Evolutionary conservation across 2,888 invertebrate species (phyloP).

Genomic region (Xestoiulus laeticollis): DNA sequence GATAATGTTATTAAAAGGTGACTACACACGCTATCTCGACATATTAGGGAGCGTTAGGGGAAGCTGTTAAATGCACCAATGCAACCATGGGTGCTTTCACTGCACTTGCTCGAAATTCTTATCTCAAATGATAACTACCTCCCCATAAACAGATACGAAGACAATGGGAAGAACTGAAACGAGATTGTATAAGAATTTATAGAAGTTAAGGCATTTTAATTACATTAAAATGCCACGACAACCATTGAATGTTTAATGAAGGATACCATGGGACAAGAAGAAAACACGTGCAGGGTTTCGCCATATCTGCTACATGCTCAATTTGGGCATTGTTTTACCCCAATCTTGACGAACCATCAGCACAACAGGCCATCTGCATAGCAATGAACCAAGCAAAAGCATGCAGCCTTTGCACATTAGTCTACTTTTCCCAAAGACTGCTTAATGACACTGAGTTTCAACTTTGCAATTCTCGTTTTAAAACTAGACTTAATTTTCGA

Average conservation of each 20-base stretch:
- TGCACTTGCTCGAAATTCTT: constrained; percentile 13
- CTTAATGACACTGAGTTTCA: too few relatives aligned
- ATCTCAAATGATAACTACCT: constrained; percentile 11
- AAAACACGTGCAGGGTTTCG: neutral
- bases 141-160: constrained; percentile 6
- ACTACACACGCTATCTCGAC: constrained; percentile 39
- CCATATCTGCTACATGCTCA: neutral
- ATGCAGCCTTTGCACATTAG: too few relatives aligned
- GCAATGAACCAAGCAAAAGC: too few relatives aligned
- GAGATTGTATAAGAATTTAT: neutral
- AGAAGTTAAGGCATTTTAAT: neutral
- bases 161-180: neutral
- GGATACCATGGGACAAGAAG: constrained; percentile 1
- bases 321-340: too few relatives aligned
- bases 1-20: constrained; percentile 39
- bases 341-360: too few relatives aligned
- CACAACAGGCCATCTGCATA: too few relatives aligned
- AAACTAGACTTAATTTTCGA: too few relatives aligned
- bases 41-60: constrained; percentile 40
- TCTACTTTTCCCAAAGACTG: too few relatives aligned
- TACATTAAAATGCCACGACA: neutral
- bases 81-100: neutral
- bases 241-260: neutral
- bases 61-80: constrained; percentile 15
- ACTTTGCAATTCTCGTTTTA: too few relatives aligned